Evolutionary conservation across 2,888 invertebrate genomes (phyloP).

Genomic region (Branchinecta sandiegonensis): DNA sequence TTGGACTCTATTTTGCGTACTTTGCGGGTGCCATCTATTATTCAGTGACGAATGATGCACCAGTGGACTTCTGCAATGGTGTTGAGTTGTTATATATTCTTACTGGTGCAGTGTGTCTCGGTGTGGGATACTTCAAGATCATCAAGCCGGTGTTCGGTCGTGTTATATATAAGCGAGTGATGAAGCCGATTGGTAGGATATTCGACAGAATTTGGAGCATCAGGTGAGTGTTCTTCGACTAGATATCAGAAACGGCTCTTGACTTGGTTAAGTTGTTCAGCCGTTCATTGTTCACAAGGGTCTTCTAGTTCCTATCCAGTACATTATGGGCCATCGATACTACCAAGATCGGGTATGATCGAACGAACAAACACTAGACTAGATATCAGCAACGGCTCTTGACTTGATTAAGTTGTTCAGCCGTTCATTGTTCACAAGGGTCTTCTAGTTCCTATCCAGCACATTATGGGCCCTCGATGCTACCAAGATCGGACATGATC

Average conservation of each 20-base stretch:
- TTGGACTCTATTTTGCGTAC: conserved; percentile 20
- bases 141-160: conserved; percentile 44
- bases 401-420: too few relatives aligned
- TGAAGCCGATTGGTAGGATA: conserved; percentile 23
- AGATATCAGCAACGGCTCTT: too few relatives aligned
- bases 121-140: conserved; percentile 47
- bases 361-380: neutral
- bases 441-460: too few relatives aligned
- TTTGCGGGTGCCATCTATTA: conserved; percentile 22
- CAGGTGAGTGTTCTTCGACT: conserved; percentile 23
- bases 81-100: conserved; percentile 56
- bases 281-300: too few relatives aligned
- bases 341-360: too few relatives aligned
- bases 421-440: too few relatives aligned
- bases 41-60: neutral
- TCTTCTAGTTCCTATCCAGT: too few relatives aligned
- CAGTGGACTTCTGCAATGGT: conserved; percentile 44
- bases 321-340: too few relatives aligned
- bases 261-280: too few relatives aligned
- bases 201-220: conserved; percentile 26
- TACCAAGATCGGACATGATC: too few relatives aligned
- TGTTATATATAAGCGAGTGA: conserved; percentile 33
- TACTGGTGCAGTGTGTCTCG: conserved; percentile 44
- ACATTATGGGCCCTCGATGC: too few relatives aligned
- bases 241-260: too few relatives aligned